Evolutionary conservation across 2,797 vertebrate genomes (phyloP).

Genomic region (Myripristis jacobus): DNA sequence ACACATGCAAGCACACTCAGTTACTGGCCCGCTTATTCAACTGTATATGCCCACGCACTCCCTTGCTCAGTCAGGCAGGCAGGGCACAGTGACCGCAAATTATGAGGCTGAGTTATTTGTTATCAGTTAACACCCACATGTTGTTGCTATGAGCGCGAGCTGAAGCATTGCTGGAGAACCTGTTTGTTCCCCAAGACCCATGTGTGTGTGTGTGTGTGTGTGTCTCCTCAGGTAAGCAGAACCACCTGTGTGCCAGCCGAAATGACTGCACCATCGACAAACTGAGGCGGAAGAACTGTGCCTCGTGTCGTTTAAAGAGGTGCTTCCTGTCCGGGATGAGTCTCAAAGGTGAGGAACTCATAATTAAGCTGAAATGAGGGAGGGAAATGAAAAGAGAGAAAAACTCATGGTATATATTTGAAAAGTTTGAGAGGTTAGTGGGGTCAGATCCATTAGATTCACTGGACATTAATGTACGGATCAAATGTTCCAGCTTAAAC

Average conservation of each 20-base stretch:
- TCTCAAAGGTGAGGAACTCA: constrained; percentile 87
- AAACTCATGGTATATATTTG: constrained; percentile 1
- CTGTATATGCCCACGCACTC: constrained; percentile 67
- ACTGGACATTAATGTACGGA: constrained; percentile 31
- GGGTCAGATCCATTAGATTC: constrained; percentile 26
- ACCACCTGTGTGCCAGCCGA: constrained; percentile 94
- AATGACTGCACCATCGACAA: constrained; percentile 98
- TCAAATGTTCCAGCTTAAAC: constrained; percentile 45
- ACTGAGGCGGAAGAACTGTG: constrained; percentile 95
- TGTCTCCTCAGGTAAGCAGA: constrained; percentile 89
- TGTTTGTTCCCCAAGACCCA: constrained; percentile 22
- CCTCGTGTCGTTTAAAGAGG: constrained; percentile 92
- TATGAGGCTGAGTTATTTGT: constrained; percentile 58
- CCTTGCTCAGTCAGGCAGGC: constrained; percentile 28
- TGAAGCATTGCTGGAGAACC: constrained; percentile 29
- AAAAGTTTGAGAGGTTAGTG: neutral
- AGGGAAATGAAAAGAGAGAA: neutral
- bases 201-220: neutral
- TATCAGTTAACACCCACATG: constrained; percentile 71
- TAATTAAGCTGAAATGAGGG: neutral
- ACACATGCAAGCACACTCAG: constrained; percentile 16
- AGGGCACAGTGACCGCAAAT: constrained; percentile 73
- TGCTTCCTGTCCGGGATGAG: constrained; percentile 97
- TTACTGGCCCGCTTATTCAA: constrained; percentile 57
- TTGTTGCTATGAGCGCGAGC: constrained; percentile 61